phyloP scores from a whole-genome alignment of 2,888 invertebrate genomes.

The Temnothorax unifasciatus region DNA sequence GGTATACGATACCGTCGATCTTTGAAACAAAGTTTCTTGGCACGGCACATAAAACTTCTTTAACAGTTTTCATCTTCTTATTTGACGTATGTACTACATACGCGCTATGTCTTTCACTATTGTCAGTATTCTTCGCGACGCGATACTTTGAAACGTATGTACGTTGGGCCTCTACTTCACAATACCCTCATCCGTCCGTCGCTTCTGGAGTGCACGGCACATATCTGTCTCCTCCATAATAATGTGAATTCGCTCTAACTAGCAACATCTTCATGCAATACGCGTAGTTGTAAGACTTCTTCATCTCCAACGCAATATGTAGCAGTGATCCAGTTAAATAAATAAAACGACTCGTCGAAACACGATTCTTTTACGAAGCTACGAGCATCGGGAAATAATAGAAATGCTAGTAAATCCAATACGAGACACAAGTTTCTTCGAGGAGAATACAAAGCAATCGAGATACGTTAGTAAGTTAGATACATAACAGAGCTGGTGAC shows the following conservation, averaged over 20 bases:
- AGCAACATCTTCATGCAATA: not conserved
- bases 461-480: not conserved
- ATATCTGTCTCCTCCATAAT: slow-evolving; percentile 22
- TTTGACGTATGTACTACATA: slow-evolving; percentile 19
- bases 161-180: not conserved
- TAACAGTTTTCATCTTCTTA: slow-evolving; percentile 34
- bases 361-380: not conserved
- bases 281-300: not conserved
- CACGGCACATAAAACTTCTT: slow-evolving; percentile 29
- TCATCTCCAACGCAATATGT: not conserved
- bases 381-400: slow-evolving; percentile 1
- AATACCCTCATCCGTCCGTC: not conserved
- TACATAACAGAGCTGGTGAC: not conserved
- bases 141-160: not conserved
- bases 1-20: slow-evolving; percentile 10
- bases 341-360: slow-evolving; percentile 13
- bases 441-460: not conserved
- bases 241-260: slow-evolving; percentile 11
- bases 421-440: not conserved
- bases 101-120: not conserved
- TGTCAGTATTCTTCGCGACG: slow-evolving; percentile 22
- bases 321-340: slow-evolving; percentile 29
- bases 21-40: slow-evolving; percentile 10
- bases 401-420: slow-evolving; percentile 17
- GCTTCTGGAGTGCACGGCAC: slow-evolving; percentile 11